phyloP scores from a whole-genome alignment of 2,888 invertebrate species.

The Watsonalla cultraria region DNA sequence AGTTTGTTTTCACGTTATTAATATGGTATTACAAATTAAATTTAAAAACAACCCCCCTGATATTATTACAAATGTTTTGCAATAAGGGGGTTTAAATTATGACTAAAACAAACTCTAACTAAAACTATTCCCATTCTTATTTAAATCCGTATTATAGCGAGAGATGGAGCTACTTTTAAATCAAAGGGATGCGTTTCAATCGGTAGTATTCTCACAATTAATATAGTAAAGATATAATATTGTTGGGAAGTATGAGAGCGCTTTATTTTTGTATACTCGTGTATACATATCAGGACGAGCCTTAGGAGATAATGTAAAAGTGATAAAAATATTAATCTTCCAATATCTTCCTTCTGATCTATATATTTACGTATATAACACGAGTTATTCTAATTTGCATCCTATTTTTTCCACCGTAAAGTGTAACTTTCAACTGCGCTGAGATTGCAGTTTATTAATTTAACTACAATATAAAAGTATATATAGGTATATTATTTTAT shows the following conservation, averaged over 20 bases:
- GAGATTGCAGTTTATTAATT: no score
- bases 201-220: slow-evolving; percentile 12
- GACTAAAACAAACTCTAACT: no score
- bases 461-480: no score
- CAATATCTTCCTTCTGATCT: slow-evolving; percentile 22
- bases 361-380: slow-evolving; percentile 8
- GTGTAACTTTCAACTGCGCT: neutral
- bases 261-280: slow-evolving; percentile 74
- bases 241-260: slow-evolving; percentile 61
- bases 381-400: neutral
- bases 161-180: neutral
- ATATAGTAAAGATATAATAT: slow-evolving; percentile 24
- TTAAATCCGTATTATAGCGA: neutral
- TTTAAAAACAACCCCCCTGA: no score
- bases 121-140: no score
- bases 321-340: slow-evolving; percentile 16
- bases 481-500: no score
- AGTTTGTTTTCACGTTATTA: no score
- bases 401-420: neutral
- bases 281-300: slow-evolving; percentile 72
- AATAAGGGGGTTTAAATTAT: no score
- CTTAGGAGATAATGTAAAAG: slow-evolving; percentile 49
- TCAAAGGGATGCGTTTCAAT: neutral
- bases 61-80: no score
- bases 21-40: no score